Conservation (phyloP, 2,113 vertebrate genomes). For the Phoxinus phoxinus region DNA sequence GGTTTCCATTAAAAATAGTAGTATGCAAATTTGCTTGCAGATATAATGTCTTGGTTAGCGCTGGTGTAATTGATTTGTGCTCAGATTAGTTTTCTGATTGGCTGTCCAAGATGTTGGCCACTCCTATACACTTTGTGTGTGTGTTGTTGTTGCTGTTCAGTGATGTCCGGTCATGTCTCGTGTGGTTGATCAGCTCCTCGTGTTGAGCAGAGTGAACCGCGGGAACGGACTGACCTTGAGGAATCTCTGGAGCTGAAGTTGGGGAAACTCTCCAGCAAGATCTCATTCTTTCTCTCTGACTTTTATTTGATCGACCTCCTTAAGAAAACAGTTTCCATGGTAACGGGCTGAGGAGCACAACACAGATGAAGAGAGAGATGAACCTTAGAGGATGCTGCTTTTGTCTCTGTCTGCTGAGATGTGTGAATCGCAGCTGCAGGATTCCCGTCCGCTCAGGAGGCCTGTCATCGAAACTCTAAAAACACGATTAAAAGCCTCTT, state of each 20-base stretch:
- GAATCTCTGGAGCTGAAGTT: slow-evolving; percentile 37
- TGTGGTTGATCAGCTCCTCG: background rate
- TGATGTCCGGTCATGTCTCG: background rate
- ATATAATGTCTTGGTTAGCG: background rate
- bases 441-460: background rate
- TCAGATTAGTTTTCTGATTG: background rate
- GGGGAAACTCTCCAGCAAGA: slow-evolving; percentile 12
- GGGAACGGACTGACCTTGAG: background rate
- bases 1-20: background rate
- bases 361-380: slow-evolving; percentile 55
- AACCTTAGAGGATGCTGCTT: slow-evolving; percentile 38
- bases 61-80: background rate
- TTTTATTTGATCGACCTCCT: slow-evolving; percentile 45
- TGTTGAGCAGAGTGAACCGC: background rate
- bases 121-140: background rate
- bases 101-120: background rate
- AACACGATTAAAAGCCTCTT: background rate
- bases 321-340: slow-evolving; percentile 63
- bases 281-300: slow-evolving; percentile 4
- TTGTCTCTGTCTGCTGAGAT: background rate
- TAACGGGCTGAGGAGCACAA: slow-evolving; percentile 56
- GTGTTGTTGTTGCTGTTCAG: background rate
- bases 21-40: background rate
- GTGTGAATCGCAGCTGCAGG: background rate
- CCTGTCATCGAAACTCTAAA: background rate